These are phyloP conservation scores for Embiotoca jacksoni DNA, from an alignment of 2,113 vertebrate genomes.

Conservation along the genomic window DNA sequence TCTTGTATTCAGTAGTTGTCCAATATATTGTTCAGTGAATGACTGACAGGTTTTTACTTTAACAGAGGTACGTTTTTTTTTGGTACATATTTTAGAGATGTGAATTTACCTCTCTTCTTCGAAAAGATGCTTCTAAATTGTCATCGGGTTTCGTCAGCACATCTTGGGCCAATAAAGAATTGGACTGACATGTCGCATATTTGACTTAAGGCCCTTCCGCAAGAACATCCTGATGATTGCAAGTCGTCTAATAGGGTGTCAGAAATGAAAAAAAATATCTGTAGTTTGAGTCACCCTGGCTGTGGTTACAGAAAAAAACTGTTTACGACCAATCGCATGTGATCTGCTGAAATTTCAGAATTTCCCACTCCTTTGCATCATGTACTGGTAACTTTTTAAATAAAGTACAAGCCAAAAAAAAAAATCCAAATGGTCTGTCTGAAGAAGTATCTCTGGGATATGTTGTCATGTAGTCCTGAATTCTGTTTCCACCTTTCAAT, in stretches of 20 bases:
- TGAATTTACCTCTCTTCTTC: background rate
- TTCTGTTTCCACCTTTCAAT: background rate
- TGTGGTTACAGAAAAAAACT: background rate
- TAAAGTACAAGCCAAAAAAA: background rate
- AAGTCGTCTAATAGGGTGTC: background rate
- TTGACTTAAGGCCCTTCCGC: constrained; percentile 1
- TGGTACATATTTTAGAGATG: background rate
- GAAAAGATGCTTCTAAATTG: background rate
- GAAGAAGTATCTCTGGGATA: too few species aligned
- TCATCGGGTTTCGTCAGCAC: background rate
- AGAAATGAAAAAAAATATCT: constrained; percentile 2
- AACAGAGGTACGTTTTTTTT: background rate
- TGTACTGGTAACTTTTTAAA: background rate
- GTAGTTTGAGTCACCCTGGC: background rate
- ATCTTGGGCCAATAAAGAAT: constrained; percentile 4
- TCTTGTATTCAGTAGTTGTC: too few species aligned
- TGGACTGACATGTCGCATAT: background rate
- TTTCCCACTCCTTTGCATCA: background rate
- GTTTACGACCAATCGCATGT: background rate
- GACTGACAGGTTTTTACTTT: background rate
- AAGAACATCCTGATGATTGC: background rate
- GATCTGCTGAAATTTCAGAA: background rate
- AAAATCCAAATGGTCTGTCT: background rate
- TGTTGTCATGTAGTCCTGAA: background rate
- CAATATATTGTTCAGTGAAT: background rate